Percentiles rank a stretch among this genome's conserved stretches.
phyloP scores from a whole-genome alignment of 2,888 invertebrate species.

The Macropis europaea region DNA sequence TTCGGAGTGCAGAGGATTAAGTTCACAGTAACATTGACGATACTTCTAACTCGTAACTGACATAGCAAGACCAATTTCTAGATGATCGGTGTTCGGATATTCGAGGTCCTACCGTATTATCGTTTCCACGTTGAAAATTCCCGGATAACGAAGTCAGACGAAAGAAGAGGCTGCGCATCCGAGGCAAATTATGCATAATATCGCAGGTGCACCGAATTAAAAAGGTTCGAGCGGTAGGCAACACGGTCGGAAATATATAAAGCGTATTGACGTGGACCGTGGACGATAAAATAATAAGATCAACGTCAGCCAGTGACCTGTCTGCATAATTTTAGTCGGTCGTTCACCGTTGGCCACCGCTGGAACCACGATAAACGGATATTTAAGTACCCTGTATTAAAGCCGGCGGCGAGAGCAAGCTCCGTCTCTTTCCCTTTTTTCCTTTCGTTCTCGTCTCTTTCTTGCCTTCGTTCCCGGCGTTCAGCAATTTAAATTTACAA shows the following conservation, averaged over 20 bases:
- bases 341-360: conserved; percentile 9
- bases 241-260: conserved; percentile 27
- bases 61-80: too few relatives aligned
- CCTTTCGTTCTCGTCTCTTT: not conserved
- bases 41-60: too few relatives aligned
- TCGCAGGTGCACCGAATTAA: conserved; percentile 46
- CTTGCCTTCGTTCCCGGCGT: too few relatives aligned
- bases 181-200: too few relatives aligned
- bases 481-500: not conserved
- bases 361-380: not conserved
- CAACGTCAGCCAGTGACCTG: conserved; percentile 40
- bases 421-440: not conserved
- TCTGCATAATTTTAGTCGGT: conserved; percentile 38
- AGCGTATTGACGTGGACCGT: conserved; percentile 35
- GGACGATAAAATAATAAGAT: conserved; percentile 47
- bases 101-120: too few relatives aligned
- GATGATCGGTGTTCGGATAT: too few relatives aligned
- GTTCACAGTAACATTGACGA: too few relatives aligned
- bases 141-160: conserved; percentile 7
- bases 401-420: not conserved
- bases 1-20: too few relatives aligned
- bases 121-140: conserved; percentile 39
- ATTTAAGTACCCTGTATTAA: not conserved
- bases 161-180: too few relatives aligned
- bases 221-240: conserved; percentile 30